Percentiles rank a stretch among this genome's conserved stretches.
These are phyloP conservation scores for Thalassoma bifasciatum DNA, from an alignment of 2,113 vertebrate species.

Conservation along the genomic window DNA sequence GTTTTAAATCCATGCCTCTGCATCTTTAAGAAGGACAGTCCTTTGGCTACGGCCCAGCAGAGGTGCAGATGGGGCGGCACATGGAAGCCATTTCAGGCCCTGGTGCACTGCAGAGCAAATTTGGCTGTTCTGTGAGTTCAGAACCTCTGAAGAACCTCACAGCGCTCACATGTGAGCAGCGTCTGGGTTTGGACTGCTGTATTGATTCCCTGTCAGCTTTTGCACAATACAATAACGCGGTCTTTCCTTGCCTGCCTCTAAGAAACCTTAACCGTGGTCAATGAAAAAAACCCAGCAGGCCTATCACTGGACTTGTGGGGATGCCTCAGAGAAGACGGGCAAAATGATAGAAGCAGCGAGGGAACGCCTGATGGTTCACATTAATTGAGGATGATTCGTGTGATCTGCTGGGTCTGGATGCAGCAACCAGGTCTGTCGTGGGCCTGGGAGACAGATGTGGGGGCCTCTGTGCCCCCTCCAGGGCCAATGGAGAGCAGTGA, in stretches of 20 bases:
- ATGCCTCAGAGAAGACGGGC: slow-evolving; percentile 68
- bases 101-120: slow-evolving; percentile 48
- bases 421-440: slow-evolving; percentile 73
- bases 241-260: slow-evolving; percentile 63
- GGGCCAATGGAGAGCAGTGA: slow-evolving; percentile 73
- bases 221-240: slow-evolving; percentile 65
- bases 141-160: slow-evolving; percentile 68
- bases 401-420: slow-evolving; percentile 74
- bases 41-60: slow-evolving; percentile 72
- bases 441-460: slow-evolving; percentile 84
- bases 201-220: slow-evolving; percentile 76
- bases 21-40: slow-evolving; percentile 74
- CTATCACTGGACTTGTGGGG: slow-evolving; percentile 61
- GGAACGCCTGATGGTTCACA: slow-evolving; percentile 76
- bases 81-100: slow-evolving; percentile 78
- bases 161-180: slow-evolving; percentile 65
- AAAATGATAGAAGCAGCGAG: slow-evolving; percentile 59
- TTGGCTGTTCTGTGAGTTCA: slow-evolving; percentile 62
- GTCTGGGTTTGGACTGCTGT: slow-evolving; percentile 65
- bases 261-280: slow-evolving; percentile 60
- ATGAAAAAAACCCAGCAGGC: slow-evolving; percentile 70
- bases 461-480: slow-evolving; percentile 72
- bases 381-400: slow-evolving; percentile 82
- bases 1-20: slow-evolving; percentile 59
- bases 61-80: slow-evolving; percentile 75